Evolutionary conservation across 2,888 invertebrate species (phyloP).

Genomic region (Ichneumoninae sp.): DNA sequence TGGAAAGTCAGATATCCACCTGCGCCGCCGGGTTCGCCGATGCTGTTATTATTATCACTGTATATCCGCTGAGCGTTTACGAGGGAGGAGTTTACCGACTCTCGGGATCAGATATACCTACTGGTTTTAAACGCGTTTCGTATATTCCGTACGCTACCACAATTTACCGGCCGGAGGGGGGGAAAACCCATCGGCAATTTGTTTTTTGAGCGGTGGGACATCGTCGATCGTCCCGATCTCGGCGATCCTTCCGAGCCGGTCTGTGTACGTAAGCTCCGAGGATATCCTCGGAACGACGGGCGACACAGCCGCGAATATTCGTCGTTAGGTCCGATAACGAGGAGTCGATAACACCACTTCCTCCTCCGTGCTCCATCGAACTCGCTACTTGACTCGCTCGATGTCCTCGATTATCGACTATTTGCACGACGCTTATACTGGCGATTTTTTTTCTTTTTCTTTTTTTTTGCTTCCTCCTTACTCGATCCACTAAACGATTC

Average conservation of each 20-base stretch:
- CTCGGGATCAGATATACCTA: constrained; percentile 16
- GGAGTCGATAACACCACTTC: constrained; percentile 35
- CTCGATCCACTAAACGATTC: constrained; percentile 20
- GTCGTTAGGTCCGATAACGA: constrained; percentile 50
- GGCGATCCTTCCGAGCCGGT: neutral
- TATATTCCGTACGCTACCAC: constrained; percentile 13
- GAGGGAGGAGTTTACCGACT: constrained; percentile 50
- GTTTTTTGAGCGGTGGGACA: constrained; percentile 30
- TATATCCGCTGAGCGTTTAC: constrained; percentile 23
- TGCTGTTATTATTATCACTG: constrained; percentile 27
- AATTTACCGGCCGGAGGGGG: constrained; percentile 9
- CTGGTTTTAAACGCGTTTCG: constrained; percentile 53
- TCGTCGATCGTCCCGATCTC: constrained; percentile 3
- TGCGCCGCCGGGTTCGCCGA: constrained; percentile 32
- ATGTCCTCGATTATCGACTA: constrained; percentile 35
- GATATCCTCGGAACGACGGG: neutral
- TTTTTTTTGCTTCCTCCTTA: neutral
- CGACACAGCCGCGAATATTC: constrained; percentile 36
- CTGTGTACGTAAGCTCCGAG: neutral
- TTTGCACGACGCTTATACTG: neutral
- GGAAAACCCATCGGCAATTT: constrained; percentile 49
- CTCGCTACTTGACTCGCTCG: constrained; percentile 17
- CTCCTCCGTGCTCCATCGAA: constrained; percentile 13
- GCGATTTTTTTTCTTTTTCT: neutral
- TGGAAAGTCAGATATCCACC: constrained; percentile 51